Percentiles rank a stretch among this genome's conserved stretches.
Conservation (phyloP, 2,113 vertebrate species). For the Sturnus vulgaris region DNA sequence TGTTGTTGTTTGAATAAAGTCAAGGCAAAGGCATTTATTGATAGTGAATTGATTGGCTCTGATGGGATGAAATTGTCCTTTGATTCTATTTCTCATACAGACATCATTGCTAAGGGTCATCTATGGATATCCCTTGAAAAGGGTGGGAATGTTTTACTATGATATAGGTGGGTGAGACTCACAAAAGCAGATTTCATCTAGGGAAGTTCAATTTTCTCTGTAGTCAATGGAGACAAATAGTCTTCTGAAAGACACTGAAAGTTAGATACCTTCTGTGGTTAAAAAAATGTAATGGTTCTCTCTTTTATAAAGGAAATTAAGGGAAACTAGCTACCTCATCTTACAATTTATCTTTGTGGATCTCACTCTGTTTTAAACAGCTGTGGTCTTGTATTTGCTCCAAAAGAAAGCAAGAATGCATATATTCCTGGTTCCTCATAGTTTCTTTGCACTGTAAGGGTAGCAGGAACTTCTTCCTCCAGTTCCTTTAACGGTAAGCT, state of each 20-base stretch:
- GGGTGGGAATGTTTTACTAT: neutral
- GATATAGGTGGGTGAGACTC: neutral
- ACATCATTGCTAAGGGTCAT: neutral
- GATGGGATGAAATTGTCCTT: neutral
- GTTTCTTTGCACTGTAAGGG: neutral
- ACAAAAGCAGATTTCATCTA: neutral
- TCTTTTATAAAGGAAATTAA: neutral
- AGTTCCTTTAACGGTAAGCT: neutral
- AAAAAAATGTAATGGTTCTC: neutral
- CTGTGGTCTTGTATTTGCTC: neutral
- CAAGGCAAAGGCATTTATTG: neutral
- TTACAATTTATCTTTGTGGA: neutral
- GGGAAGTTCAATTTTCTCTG: neutral
- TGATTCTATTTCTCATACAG: neutral
- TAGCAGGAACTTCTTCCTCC: neutral
- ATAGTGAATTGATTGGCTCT: neutral
- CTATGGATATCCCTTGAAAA: neutral
- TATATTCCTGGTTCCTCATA: neutral
- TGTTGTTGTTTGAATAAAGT: neutral
- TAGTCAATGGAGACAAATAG: neutral
- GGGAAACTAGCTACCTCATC: neutral
- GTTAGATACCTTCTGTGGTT: neutral
- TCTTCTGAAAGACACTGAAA: neutral
- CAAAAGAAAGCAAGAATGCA: neutral
- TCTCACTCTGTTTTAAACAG: neutral